Percentiles rank a stretch among this genome's conserved stretches.
Evolutionary conservation across 1,140 invertebrate species (phyloP).

Genomic region (Hesperophylax magnus): DNA sequence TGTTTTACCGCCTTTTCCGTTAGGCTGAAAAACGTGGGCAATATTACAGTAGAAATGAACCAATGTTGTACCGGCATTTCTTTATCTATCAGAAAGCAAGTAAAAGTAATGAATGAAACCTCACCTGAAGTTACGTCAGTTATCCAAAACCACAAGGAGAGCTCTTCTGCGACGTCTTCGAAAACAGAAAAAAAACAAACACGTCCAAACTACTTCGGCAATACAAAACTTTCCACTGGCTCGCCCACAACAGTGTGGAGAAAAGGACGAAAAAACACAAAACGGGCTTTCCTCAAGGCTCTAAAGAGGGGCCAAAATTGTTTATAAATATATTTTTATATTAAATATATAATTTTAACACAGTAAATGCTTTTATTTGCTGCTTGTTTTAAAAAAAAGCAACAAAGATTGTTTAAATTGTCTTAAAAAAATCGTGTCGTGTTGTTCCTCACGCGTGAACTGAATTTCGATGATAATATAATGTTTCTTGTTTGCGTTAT

Average conservation of each 20-base stretch:
- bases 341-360: background rate
- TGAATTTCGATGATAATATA: background rate
- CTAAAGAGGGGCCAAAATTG: background rate
- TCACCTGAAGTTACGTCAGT: conserved; percentile 26
- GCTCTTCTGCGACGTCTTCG: background rate
- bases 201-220: background rate
- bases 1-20: too few relatives aligned
- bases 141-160: conserved; percentile 1
- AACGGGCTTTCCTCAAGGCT: background rate
- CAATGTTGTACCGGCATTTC: too few relatives aligned
- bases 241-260: conserved; percentile 10
- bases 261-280: background rate
- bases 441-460: background rate
- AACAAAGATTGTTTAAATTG: too few relatives aligned
- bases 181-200: conserved; percentile 1
- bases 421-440: too few relatives aligned
- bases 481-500: background rate
- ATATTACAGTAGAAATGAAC: too few relatives aligned
- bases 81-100: background rate
- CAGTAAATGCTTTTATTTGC: background rate
- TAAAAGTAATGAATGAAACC: conserved; percentile 14
- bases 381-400: background rate
- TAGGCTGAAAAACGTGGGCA: too few relatives aligned
- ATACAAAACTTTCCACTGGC: conserved; percentile 30
- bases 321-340: background rate